Evolutionary conservation across 2,113 vertebrate genomes (phyloP), one percentile per base, ranked within the genome.

Genomic region (Dasyurus viverrinus): DNA sequence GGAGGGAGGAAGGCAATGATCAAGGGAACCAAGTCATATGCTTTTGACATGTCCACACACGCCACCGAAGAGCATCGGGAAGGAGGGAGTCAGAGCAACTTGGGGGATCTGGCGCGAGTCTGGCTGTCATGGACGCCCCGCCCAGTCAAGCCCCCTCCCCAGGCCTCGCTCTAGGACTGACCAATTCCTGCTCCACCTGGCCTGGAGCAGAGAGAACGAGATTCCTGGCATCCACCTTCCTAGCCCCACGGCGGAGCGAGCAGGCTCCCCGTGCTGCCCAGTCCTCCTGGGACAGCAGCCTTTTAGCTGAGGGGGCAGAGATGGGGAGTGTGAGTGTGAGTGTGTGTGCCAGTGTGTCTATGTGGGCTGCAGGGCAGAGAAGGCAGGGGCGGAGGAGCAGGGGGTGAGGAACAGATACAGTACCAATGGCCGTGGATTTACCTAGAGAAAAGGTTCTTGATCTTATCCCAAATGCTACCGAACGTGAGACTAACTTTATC

Each of bases 391-490:
- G 95, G 96, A 47, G 0, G 0, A 92, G 93, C 57, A 60, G 94
- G 90, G 95, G 95, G 89, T 93, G 91, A 97, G 90, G 91, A 96
- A 97, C 92, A 96, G 94, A 97, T 95, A 97, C 95, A 97, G 97
- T 97, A 98, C 98, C 97, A 95, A 54, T 97, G 98, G 98, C 98
- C 98, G 98, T 97, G 97, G 98, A 98, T 99, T 99, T 99, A 99
- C 99, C 99, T 99, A 99, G 99, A 99, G 99, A 99, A 99, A 98
- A 99, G 97, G 98, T 97, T 99, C 99, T 99, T 99, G 99, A 99
- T 98, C 98, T 99, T 99, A 99, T 99, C 98, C 99, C 99, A 99
- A 98, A 99, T 98, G 99, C 99, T 99, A 99, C 99, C 99, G 98
- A 99, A 98, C 98, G 99, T 99, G 99, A 98, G 98, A 99, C 99